These are phyloP conservation scores for Semnopithecus entellus DNA, from an alignment of 2,113 vertebrate genomes.

Conservation along the genomic window DNA sequence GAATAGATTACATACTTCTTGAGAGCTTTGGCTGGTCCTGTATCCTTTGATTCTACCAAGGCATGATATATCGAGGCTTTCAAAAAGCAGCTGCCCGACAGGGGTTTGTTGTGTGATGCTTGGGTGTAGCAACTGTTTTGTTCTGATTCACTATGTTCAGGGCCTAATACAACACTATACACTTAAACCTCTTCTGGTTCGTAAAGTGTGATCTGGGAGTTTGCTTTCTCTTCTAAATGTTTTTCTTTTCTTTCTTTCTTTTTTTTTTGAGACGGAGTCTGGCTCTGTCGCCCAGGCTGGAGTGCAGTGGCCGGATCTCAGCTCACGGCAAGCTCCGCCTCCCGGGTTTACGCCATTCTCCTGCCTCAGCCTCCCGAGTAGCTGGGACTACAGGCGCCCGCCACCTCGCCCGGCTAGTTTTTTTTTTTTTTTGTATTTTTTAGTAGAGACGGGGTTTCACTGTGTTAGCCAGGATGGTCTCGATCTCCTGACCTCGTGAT, in stretches of 20 bases:
- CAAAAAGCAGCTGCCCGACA: background rate
- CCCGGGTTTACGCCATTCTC: no score
- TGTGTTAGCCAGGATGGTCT: accelerated
- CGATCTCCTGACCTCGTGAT: no score
- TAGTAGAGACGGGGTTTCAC: no score
- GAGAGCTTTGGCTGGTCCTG: background rate
- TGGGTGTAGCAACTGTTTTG: background rate
- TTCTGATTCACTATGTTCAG: background rate
- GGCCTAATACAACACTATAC: background rate
- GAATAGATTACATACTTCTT: background rate
- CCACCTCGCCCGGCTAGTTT: no score
- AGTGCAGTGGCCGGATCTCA: no score
- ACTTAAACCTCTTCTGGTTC: conserved; percentile 42
- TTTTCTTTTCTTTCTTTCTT: background rate
- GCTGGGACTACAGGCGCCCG: no score
- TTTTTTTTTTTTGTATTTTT: no score
- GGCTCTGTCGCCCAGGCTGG: no score
- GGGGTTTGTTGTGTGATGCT: background rate
- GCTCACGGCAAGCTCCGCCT: no score
- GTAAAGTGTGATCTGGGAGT: conserved; percentile 39
- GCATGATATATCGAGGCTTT: background rate
- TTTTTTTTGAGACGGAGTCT: no score
- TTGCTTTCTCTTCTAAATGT: background rate
- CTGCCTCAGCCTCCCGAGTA: no score
- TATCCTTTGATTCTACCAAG: background rate